Percentiles rank a stretch among this genome's conserved stretches.
These are phyloP conservation scores for Halcyon senegalensis DNA, from an alignment of 2,113 vertebrate genomes.

Conservation along the genomic window DNA sequence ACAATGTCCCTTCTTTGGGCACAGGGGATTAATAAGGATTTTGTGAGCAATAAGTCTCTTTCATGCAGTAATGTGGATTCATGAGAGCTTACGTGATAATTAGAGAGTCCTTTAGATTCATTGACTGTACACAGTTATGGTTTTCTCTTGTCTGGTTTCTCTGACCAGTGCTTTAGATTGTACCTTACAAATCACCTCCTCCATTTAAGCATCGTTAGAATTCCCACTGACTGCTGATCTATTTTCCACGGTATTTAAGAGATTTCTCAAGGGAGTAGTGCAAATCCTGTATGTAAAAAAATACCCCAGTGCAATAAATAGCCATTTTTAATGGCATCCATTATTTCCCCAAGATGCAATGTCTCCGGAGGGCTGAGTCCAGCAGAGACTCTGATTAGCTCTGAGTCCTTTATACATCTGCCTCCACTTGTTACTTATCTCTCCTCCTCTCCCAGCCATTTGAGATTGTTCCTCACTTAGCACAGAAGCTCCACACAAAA, in stretches of 20 bases:
- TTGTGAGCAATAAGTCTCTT: conserved; percentile 17
- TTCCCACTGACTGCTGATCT: neutral
- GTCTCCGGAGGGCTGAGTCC: neutral
- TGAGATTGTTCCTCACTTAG: neutral
- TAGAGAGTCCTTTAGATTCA: conserved; percentile 22
- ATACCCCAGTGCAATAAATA: conserved; percentile 5
- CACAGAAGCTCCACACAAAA: neutral
- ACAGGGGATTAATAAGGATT: conserved; percentile 10
- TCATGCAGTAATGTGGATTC: neutral
- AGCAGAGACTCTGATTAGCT: conserved; percentile 1
- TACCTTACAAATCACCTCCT: neutral
- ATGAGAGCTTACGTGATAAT: conserved; percentile 25
- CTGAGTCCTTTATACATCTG: conserved; percentile 14
- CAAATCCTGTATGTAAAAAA: conserved; percentile 6
- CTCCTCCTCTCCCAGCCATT: neutral
- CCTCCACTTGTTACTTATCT: neutral
- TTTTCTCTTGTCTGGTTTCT: neutral
- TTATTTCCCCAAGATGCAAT: neutral
- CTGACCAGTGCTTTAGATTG: neutral
- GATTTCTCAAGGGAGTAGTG: conserved; percentile 18
- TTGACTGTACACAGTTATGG: neutral
- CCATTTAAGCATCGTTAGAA: neutral
- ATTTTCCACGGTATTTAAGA: neutral
- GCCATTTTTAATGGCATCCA: conserved; percentile 14
- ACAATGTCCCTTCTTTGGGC: neutral